Evolutionary conservation across 2,113 vertebrate genomes (phyloP).

Genomic region (Oceanodroma tethys): DNA sequence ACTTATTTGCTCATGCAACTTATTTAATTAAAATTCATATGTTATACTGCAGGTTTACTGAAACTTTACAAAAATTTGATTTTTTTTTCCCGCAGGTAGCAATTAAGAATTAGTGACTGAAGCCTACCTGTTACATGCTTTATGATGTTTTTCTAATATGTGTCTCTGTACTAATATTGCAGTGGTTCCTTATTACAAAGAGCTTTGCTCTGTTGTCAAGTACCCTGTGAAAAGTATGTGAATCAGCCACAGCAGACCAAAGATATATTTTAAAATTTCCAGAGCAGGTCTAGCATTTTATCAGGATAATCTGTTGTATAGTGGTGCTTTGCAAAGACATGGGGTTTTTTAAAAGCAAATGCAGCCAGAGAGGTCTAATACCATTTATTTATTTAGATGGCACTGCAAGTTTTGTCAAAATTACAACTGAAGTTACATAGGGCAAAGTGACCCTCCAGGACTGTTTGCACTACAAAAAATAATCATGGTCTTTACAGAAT

Average conservation of each 20-base stretch:
- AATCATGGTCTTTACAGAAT: not conserved
- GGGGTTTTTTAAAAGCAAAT: not conserved
- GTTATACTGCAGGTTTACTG: not conserved
- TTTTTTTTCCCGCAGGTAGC: not conserved
- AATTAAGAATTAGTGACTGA: not conserved
- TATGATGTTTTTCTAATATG: not conserved
- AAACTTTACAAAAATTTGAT: not conserved
- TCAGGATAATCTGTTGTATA: not conserved
- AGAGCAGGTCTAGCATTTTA: not conserved
- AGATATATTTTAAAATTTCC: not conserved
- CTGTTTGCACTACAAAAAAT: not conserved
- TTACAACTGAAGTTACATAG: not conserved
- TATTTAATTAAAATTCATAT: not conserved
- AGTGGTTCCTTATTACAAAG: not conserved
- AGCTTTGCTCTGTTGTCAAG: not conserved
- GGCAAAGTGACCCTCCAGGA: not conserved
- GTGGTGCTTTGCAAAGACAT: not conserved
- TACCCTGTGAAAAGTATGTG: not conserved
- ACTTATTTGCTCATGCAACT: not conserved
- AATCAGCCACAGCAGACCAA: not conserved
- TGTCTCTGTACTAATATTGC: not conserved
- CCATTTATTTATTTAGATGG: not conserved
- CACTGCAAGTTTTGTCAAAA: not conserved
- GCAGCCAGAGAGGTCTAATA: not conserved
- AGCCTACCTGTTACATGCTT: not conserved